Conservation (phyloP, 2,888 invertebrate genomes). For the Drosophila formosana region DNA sequence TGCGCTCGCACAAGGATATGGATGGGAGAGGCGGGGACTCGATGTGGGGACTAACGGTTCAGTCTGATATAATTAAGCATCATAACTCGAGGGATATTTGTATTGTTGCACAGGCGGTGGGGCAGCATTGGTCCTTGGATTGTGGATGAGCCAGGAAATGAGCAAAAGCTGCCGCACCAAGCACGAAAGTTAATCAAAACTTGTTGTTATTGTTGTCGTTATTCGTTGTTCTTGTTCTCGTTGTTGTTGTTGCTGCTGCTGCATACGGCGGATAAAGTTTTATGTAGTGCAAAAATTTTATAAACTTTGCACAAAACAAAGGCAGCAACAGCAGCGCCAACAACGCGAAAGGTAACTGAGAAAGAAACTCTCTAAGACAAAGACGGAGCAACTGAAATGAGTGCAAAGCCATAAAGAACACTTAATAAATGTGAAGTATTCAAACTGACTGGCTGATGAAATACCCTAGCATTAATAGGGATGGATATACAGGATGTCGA, state of each 20-base stretch:
- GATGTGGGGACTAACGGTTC: slow-evolving; percentile 54
- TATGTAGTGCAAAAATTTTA: slow-evolving; percentile 67
- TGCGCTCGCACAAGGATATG: slow-evolving; percentile 45
- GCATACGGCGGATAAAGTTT: slow-evolving; percentile 59
- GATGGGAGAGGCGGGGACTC: neutral
- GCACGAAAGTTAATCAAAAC: slow-evolving; percentile 70
- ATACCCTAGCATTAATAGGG: slow-evolving; percentile 17
- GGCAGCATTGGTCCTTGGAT: slow-evolving; percentile 8
- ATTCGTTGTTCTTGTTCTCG: slow-evolving; percentile 3
- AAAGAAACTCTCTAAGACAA: slow-evolving; percentile 21
- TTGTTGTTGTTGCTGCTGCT: slow-evolving; percentile 24
- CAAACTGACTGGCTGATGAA: neutral
- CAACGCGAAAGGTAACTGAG: slow-evolving; percentile 44
- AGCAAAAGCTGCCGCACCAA: slow-evolving; percentile 58
- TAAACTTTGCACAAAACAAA: slow-evolving; percentile 55
- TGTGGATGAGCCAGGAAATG: slow-evolving; percentile 62
- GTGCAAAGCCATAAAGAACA: slow-evolving; percentile 25
- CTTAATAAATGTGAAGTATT: slow-evolving; percentile 27
- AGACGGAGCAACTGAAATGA: slow-evolving; percentile 16
- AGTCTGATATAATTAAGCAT: slow-evolving; percentile 73
- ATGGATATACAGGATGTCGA: too few relatives aligned
- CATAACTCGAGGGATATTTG: slow-evolving; percentile 76
- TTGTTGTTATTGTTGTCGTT: slow-evolving; percentile 34
- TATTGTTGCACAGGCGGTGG: slow-evolving; percentile 29
- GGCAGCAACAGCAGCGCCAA: slow-evolving; percentile 27